These are phyloP conservation scores for Spatula clypeata DNA, from an alignment of 2,797 vertebrate genomes.

Conservation along the genomic window DNA sequence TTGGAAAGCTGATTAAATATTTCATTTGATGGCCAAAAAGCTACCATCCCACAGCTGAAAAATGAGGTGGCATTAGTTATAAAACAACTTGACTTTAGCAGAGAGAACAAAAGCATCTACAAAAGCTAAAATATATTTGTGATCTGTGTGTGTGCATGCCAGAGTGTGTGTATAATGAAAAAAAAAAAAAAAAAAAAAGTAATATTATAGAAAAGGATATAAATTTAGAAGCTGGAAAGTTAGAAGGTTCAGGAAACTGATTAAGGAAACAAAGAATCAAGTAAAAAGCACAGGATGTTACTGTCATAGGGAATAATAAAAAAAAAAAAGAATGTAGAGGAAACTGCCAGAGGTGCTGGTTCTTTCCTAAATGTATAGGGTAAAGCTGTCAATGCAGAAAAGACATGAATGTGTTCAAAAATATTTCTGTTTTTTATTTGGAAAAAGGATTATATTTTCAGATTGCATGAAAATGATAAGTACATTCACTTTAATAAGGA, in stretches of 20 bases:
- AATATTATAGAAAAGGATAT: neutral
- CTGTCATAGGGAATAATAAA: neutral
- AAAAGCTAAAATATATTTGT: constrained; percentile 17
- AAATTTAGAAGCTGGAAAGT: constrained; percentile 31
- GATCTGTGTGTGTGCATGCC: neutral
- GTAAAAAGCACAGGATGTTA: neutral
- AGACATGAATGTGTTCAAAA: neutral
- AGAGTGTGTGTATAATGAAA: neutral
- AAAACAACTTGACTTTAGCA: constrained; percentile 16
- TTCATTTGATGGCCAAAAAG: constrained; percentile 61
- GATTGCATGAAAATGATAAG: neutral
- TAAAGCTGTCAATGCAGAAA: neutral
- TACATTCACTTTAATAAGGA: neutral
- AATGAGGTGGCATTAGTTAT: constrained; percentile 16
- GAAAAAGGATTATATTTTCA: neutral
- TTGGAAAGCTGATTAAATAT: constrained; percentile 66
- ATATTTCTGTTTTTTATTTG: neutral
- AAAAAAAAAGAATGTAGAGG: neutral
- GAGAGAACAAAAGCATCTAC: constrained; percentile 26
- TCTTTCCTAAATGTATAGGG: neutral
- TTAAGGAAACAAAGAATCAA: neutral
- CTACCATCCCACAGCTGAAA: constrained; percentile 14
- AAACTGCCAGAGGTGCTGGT: neutral
- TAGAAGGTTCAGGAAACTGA: neutral
- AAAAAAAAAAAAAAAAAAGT: neutral